These are phyloP conservation scores for Charadrius vociferus DNA, from an alignment of 2,113 vertebrate species.

Conservation along the genomic window DNA sequence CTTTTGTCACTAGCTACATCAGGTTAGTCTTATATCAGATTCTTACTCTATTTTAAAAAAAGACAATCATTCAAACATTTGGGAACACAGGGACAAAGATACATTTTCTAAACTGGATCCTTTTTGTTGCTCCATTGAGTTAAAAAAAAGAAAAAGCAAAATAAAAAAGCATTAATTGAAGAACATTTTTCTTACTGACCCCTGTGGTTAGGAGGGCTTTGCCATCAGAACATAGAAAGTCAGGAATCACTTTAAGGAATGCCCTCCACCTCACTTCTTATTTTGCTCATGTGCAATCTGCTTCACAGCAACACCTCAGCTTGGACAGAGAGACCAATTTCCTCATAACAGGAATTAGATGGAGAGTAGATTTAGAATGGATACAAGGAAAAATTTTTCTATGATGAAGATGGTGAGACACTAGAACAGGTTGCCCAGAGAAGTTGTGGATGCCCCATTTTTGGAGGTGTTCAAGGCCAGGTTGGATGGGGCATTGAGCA, in stretches of 20 bases:
- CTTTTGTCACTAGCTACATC: background rate
- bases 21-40: background rate
- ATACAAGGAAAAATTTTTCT: background rate
- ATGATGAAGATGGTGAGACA: background rate
- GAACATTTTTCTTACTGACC: background rate
- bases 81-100: background rate
- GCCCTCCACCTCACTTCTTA: background rate
- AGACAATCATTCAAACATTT: background rate
- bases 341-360: background rate
- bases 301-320: background rate
- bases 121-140: background rate
- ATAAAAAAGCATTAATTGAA: background rate
- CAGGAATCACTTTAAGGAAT: background rate
- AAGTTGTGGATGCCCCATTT: background rate
- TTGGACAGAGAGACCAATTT: background rate
- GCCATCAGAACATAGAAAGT: background rate
- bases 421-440: background rate
- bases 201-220: background rate
- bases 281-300: background rate
- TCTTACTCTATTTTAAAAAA: background rate
- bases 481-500: accelerated
- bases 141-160: background rate
- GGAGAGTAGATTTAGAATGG: background rate
- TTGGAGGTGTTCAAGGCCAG: background rate
- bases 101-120: background rate